A percentile compares a stretch with the other conserved stretches of the same genome.
These are phyloP conservation scores for Urocyon cinereoargenteus DNA, from an alignment of 2,797 vertebrate species.

Conservation along the genomic window DNA sequence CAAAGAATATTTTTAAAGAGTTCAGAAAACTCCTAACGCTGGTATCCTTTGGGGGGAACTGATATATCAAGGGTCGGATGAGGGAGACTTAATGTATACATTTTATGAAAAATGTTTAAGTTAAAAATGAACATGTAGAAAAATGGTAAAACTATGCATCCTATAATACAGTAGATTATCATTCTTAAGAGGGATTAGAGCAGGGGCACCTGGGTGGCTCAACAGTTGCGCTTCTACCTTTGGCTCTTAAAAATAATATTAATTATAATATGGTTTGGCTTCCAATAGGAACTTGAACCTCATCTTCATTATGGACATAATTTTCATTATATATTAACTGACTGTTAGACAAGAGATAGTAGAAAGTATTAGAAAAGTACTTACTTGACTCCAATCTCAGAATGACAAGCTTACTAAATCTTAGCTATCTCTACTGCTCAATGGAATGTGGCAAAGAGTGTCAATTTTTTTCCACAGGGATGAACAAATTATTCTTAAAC, in stretches of 20 bases:
- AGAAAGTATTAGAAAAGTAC: not conserved
- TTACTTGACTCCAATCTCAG: conserved; percentile 4
- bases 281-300: not conserved
- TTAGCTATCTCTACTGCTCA: not conserved
- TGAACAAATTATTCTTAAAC: conserved; percentile 44
- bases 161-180: not conserved
- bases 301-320: not conserved
- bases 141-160: not conserved
- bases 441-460: not conserved
- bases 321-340: not conserved
- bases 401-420: conserved; percentile 7
- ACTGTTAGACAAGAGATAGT: not conserved
- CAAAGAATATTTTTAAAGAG: conserved; percentile 39
- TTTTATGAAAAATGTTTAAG: conserved; percentile 1
- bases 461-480: not conserved
- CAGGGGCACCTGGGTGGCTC: too few species aligned
- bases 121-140: conserved; percentile 37
- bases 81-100: not conserved
- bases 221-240: too few species aligned
- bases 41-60: not conserved
- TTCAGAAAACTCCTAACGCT: not conserved
- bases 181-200: not conserved
- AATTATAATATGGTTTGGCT: not conserved
- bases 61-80: not conserved
- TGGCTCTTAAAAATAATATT: not conserved